A percentile compares a stretch with the other conserved stretches of the same genome.
Evolutionary conservation across 2,888 invertebrate species (phyloP).

Genomic region (Drosophila tripunctata): DNA sequence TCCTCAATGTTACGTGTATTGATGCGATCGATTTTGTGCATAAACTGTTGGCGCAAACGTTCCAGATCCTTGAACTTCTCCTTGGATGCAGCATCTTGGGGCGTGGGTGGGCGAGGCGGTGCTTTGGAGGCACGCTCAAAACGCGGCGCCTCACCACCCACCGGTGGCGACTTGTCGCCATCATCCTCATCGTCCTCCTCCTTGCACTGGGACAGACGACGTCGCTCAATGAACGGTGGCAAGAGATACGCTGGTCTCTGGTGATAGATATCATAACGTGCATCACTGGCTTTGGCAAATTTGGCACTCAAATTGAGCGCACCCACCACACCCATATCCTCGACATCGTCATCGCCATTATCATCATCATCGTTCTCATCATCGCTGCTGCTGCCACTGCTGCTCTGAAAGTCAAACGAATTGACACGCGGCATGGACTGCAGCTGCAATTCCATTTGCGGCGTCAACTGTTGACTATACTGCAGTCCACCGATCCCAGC

Average conservation of each 20-base stretch:
- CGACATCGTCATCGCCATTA: constrained; percentile 42
- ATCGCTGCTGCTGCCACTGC: constrained; percentile 72
- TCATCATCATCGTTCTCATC: constrained; percentile 57
- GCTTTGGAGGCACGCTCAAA: constrained; percentile 59
- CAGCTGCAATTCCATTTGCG: constrained; percentile 46
- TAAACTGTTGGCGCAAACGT: constrained; percentile 81
- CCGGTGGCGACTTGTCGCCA: constrained; percentile 76
- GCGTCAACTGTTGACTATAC: constrained; percentile 57
- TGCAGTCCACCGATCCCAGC: constrained; percentile 55
- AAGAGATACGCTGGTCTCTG: constrained; percentile 81
- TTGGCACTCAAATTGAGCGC: constrained; percentile 51
- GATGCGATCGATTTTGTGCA: constrained; percentile 83
- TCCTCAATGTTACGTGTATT: constrained; percentile 82
- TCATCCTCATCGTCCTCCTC: constrained; percentile 92
- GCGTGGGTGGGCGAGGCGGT: constrained; percentile 80
- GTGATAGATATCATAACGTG: constrained; percentile 69
- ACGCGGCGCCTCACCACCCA: constrained; percentile 36
- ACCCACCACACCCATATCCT: constrained; percentile 37
- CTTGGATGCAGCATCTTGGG: constrained; percentile 72
- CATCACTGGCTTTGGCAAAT: constrained; percentile 55
- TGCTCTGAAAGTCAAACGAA: constrained; percentile 78
- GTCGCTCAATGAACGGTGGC: constrained; percentile 86
- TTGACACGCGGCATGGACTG: constrained; percentile 63
- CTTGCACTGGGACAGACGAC: constrained; percentile 91
- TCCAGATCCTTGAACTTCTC: constrained; percentile 82